phyloP scores from a whole-genome alignment of 2,888 invertebrate species.

The Nesidiocoris tenuis region DNA sequence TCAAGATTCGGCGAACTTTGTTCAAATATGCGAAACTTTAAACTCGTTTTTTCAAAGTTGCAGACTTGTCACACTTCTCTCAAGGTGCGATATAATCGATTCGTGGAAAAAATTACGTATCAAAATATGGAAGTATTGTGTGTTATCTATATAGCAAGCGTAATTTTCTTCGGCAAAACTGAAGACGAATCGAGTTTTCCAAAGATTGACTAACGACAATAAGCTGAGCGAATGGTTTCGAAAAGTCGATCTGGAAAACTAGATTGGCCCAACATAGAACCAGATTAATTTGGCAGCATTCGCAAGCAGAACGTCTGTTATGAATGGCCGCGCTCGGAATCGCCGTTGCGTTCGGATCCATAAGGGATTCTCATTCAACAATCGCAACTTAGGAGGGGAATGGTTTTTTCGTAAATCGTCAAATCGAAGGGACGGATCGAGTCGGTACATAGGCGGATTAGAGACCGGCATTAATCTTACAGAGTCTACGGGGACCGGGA shows the following conservation, averaged over 20 bases:
- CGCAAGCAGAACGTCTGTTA: neutral
- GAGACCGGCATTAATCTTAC: neutral
- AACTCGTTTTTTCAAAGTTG: too few species aligned
- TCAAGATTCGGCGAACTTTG: too few species aligned
- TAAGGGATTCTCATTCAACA: neutral
- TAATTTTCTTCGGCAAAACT: too few species aligned
- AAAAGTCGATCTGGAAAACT: neutral
- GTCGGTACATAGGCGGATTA: neutral
- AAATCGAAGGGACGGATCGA: neutral
- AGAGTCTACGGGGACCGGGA: neutral
- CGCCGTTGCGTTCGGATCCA: neutral
- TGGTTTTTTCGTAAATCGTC: neutral
- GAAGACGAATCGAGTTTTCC: neutral
- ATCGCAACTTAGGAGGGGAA: neutral
- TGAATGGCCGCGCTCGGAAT: neutral
- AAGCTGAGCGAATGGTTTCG: neutral
- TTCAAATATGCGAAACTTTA: too few species aligned
- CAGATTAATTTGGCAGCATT: neutral
- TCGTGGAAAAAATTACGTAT: too few species aligned
- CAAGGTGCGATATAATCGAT: too few species aligned
- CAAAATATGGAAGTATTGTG: too few species aligned
- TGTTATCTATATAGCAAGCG: too few species aligned
- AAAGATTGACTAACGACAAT: too few species aligned
- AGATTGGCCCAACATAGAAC: neutral
- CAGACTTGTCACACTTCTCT: too few species aligned